A percentile compares a stretch with the other conserved stretches of the same genome.
Conservation (phyloP, 2,113 vertebrate species). For the Ovis aries region DNA sequence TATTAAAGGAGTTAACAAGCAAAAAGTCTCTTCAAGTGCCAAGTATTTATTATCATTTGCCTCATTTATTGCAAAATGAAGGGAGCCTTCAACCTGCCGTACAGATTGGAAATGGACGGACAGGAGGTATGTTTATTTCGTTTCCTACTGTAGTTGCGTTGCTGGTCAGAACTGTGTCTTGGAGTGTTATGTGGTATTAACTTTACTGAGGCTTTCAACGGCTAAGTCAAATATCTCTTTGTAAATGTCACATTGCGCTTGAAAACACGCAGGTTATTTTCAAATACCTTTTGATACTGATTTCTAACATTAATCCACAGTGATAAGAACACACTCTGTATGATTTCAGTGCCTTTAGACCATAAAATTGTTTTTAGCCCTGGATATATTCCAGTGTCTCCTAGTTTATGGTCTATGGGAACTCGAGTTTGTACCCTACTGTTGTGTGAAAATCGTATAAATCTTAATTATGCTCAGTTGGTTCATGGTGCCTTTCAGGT, state of each 20-base stretch:
- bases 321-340: not conserved
- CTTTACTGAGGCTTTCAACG: not conserved
- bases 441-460: not conserved
- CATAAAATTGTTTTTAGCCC: not conserved
- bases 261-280: not conserved
- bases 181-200: not conserved
- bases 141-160: not conserved
- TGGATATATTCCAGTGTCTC: not conserved
- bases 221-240: not conserved
- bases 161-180: not conserved
- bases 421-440: not conserved
- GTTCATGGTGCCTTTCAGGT: not conserved
- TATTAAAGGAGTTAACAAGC: slow-evolving; percentile 93
- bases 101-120: slow-evolving; percentile 92
- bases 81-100: slow-evolving; percentile 96
- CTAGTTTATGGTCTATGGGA: not conserved
- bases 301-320: not conserved
- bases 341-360: not conserved
- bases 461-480: not conserved
- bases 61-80: slow-evolving; percentile 97
- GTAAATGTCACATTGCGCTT: not conserved
- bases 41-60: slow-evolving; percentile 98
- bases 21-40: slow-evolving; percentile 97
- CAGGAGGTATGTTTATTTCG: slow-evolving; percentile 87
- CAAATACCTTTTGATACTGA: not conserved